These are phyloP conservation scores for Archocentrus centrarchus DNA, from an alignment of 2,113 vertebrate species.

Conservation along the genomic window DNA sequence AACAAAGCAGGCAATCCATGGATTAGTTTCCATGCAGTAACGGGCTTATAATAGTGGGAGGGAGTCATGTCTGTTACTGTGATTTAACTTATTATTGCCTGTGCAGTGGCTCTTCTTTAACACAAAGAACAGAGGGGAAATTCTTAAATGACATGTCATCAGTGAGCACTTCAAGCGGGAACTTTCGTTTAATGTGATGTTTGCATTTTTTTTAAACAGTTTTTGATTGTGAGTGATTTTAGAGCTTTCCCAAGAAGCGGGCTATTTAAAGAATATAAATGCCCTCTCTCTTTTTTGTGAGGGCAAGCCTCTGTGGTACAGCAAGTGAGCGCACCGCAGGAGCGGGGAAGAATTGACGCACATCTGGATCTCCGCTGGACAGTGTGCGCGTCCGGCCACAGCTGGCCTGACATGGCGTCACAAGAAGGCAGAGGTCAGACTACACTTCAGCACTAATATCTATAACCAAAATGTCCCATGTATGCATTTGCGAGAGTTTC, in stretches of 20 bases:
- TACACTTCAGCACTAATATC: slow-evolving; percentile 19
- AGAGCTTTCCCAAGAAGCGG: slow-evolving; percentile 18
- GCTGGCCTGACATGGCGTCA: slow-evolving; percentile 74
- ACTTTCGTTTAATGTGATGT: slow-evolving; percentile 10
- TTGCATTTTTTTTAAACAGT: slow-evolving; percentile 2
- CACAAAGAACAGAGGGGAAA: background rate
- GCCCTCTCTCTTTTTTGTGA: slow-evolving; percentile 18
- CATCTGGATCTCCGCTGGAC: slow-evolving; percentile 77
- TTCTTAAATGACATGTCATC: slow-evolving; percentile 1
- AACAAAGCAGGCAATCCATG: slow-evolving; percentile 73
- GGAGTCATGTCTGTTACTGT: slow-evolving; percentile 55
- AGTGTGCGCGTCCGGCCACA: slow-evolving; percentile 65
- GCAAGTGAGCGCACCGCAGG: slow-evolving; percentile 57
- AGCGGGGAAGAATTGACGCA: slow-evolving; percentile 76
- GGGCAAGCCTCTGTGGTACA: slow-evolving; percentile 48
- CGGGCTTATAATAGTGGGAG: slow-evolving; percentile 55
- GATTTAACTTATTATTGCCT: slow-evolving; percentile 52
- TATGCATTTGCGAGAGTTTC: background rate
- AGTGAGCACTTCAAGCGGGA: background rate
- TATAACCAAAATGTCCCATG: slow-evolving; percentile 3
- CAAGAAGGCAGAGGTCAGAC: slow-evolving; percentile 20
- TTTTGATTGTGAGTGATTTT: background rate
- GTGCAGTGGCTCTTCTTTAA: slow-evolving; percentile 21
- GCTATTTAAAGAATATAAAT: slow-evolving; percentile 58
- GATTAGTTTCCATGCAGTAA: slow-evolving; percentile 73